Base-by-base conservation (phyloP, 2,113 vertebrate genomes). In the Tachuris rubrigastra region DNA sequence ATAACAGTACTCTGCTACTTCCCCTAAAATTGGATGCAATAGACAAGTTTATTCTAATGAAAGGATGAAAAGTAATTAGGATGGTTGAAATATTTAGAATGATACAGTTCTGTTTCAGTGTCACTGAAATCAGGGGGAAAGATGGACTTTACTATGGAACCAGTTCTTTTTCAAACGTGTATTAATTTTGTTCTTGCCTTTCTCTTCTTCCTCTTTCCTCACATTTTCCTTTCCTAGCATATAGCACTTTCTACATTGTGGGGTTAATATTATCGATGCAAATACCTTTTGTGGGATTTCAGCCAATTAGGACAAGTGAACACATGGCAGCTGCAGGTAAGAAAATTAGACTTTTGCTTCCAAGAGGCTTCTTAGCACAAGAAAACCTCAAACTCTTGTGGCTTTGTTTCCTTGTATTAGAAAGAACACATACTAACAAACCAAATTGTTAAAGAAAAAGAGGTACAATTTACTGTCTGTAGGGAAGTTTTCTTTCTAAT, bases 191-290 rank as follows among this genome's bases (percentile, higher is more conserved):
- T 89, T 86, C 28, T 8, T 24, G 14, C 35, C 5, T 77, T 83
- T 92, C 35, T 89, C 44, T 72, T 72, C 41, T 49, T 71, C 31
- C 90, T 90, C 74, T 96, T 75, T 95, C 75, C 88, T 93, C 30
- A 31, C 13, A 3, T 65, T 14, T 68, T 83, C 74, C 69, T 85
- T 50, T 50, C 33, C 44, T 97, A 99, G 99, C 99, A 78, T 99
- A 99, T 97, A 99, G 99, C 98, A 99, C 99, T 91, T 99, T 99
- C 98, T 99, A 99, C 98, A 99, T 99, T 75, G 98, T 99, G 97
- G 99, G 99, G n/a, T 98, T 99, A 91, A 98, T 99, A 92, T 97
- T 99, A 93, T 99, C 99, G 3, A 99, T 99, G 99, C 99, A 99
- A 97, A 98, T 99, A 95, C 99, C 99, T 41, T 99, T 99, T 78